phyloP scores from a whole-genome alignment of 1,140 invertebrate genomes.

The Chironomus striatipennis region DNA sequence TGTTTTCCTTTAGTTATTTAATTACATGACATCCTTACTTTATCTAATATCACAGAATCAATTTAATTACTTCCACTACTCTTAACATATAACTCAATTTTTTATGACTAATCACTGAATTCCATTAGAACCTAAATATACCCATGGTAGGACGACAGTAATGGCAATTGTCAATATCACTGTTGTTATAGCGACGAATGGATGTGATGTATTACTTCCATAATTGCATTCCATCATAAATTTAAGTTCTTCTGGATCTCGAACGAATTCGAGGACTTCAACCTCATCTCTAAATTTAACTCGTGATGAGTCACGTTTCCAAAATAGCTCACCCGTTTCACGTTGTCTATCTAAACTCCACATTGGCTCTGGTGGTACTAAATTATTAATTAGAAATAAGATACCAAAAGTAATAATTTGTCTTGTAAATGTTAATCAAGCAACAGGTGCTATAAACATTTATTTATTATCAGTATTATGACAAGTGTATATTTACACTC shows the following conservation, averaged over 20 bases:
- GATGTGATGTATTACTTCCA: neutral
- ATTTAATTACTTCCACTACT: no score
- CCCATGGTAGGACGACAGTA: neutral
- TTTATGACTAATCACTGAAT: no score
- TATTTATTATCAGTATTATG: neutral
- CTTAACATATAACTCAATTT: no score
- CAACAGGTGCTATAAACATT: neutral
- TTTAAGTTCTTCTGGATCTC: slow-evolving; percentile 34
- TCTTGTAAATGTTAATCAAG: no score
- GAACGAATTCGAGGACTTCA: slow-evolving; percentile 44
- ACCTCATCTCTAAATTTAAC: slow-evolving; percentile 45
- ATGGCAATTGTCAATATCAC: neutral
- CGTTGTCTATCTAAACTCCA: slow-evolving; percentile 43
- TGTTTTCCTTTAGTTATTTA: no score
- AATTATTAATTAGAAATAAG: neutral
- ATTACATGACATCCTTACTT: no score
- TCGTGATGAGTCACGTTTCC: slow-evolving; percentile 42
- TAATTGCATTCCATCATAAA: slow-evolving; percentile 26
- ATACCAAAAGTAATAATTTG: neutral
- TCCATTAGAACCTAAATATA: neutral
- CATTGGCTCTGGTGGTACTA: slow-evolving; percentile 39
- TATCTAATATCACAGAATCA: no score
- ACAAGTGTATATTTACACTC: neutral
- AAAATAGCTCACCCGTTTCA: slow-evolving; percentile 41
- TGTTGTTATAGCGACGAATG: neutral